Conservation (phyloP, 2,113 vertebrate genomes). For the Pogona vitticeps region DNA sequence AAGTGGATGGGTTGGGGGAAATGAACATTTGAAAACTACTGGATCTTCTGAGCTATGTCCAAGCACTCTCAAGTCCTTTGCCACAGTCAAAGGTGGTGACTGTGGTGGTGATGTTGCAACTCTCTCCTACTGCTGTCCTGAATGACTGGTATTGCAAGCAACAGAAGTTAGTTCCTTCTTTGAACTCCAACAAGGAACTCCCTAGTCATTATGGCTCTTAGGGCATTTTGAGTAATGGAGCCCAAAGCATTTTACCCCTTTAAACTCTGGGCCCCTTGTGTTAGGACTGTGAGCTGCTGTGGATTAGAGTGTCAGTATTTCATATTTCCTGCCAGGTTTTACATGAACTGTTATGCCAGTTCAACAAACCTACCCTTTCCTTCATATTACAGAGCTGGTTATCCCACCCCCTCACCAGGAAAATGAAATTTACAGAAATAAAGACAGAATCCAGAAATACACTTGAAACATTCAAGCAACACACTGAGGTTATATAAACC, state of each 20-base stretch:
- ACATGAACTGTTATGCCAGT: constrained; percentile 25
- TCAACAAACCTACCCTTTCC: constrained; percentile 32
- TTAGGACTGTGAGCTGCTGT: background rate
- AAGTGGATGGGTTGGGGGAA: too few relatives aligned
- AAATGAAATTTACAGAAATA: background rate
- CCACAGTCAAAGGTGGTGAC: too few relatives aligned
- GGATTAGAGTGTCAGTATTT: background rate
- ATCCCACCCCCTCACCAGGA: constrained; percentile 14
- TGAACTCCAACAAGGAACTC: too few relatives aligned
- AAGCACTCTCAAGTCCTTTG: too few relatives aligned
- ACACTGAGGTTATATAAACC: constrained; percentile 59
- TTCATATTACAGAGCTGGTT: constrained; percentile 34
- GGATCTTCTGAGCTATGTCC: too few relatives aligned
- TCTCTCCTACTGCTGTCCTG: background rate
- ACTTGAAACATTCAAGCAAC: constrained; percentile 60
- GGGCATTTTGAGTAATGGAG: too few relatives aligned
- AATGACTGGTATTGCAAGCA: background rate
- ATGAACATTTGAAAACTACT: too few relatives aligned
- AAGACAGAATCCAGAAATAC: constrained; percentile 42
- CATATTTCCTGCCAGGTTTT: background rate
- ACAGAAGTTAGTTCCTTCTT: too few relatives aligned
- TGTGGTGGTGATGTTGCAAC: background rate
- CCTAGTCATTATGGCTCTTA: too few relatives aligned
- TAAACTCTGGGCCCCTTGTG: background rate
- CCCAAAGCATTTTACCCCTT: too few relatives aligned